A percentile compares a stretch with the other conserved stretches of the same genome.
phyloP scores from a whole-genome alignment of 1,140 invertebrate genomes.

The Anoplophora glabripennis region DNA sequence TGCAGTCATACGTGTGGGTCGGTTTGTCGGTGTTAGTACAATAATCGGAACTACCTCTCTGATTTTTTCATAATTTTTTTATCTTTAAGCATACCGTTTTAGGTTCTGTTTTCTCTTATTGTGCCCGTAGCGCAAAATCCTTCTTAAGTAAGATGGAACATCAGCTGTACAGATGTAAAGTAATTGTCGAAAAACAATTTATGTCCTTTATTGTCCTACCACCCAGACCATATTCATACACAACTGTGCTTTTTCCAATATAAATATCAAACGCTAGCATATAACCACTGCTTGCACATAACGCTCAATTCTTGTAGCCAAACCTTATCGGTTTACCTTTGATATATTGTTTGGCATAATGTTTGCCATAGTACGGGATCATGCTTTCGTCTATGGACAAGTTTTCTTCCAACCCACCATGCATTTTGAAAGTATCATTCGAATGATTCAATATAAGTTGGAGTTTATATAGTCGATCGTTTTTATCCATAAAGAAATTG shows the following conservation, averaged over 20 bases:
- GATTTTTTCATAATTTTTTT: too few species aligned
- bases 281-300: slow-evolving; percentile 27
- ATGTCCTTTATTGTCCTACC: slow-evolving; percentile 26
- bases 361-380: slow-evolving; percentile 29
- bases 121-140: too few species aligned
- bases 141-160: too few species aligned
- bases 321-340: slow-evolving; percentile 28
- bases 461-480: slow-evolving; percentile 15
- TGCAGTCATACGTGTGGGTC: too few species aligned
- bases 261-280: slow-evolving; percentile 27
- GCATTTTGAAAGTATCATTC: slow-evolving; percentile 26
- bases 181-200: slow-evolving; percentile 30
- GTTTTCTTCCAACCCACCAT: slow-evolving; percentile 32
- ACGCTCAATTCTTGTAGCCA: slow-evolving; percentile 32
- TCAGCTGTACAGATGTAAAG: too few species aligned
- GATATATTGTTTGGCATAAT: slow-evolving; percentile 17
- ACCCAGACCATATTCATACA: slow-evolving; percentile 22
- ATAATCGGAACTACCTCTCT: too few species aligned
- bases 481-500: slow-evolving; percentile 13
- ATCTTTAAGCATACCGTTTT: too few species aligned
- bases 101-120: too few species aligned
- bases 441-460: slow-evolving; percentile 20
- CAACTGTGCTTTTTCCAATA: slow-evolving; percentile 18
- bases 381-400: slow-evolving; percentile 25
- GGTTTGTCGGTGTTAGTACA: too few species aligned